Base-by-base conservation (phyloP, 2,797 vertebrate species). In the Tympanoctomys barrerae region DNA sequence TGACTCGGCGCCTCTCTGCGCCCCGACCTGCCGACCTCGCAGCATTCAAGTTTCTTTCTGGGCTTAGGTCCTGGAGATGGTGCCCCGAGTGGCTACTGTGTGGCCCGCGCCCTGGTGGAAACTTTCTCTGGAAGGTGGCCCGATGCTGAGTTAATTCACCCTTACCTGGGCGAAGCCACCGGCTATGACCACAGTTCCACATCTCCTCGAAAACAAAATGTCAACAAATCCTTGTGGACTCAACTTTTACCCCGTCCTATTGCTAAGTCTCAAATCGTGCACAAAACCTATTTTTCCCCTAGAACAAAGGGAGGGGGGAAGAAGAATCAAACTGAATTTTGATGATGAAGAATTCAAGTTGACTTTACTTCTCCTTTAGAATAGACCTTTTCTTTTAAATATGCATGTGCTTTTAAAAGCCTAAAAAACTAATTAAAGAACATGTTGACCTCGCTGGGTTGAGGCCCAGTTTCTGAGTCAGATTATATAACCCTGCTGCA, bases 381-480 rank as follows among this genome's bases (percentile, higher is more conserved):
- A 88, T n/a, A 42, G 78, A 64, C 33, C 66, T 89, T 93, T 85
- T 64, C 88, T 75, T 87, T 75, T 89, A 80, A 92, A 95, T 49
- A 89, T 57, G 86, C 9, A 36, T 77, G 78, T 90, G 87, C 75
- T n/a, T 88, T 75, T 90, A 84, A 91, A 86, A 36, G 79, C 73
- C 84, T 93, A 36, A 89, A 97, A 94, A 78, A 62, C 93, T 89
- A 92, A 91, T 90, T 92, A 91, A 97, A 97, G 97, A 97, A 96
- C 87, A 79, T 66, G 90, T 95, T 95, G 94, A 59, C 96, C 90
- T 94, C 84, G 46, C 94, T 77, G 88, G 95, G 91, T 91, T 10
- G 85, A 87, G 91, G 87, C 81, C 79, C 78, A 90, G 87, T 86
- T 90, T 95, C 82, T 64, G 49, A 92, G 62, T 89, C 84, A 91